phyloP scores from a whole-genome alignment of 2,888 invertebrate genomes.

The Heterodera filipjevi region DNA sequence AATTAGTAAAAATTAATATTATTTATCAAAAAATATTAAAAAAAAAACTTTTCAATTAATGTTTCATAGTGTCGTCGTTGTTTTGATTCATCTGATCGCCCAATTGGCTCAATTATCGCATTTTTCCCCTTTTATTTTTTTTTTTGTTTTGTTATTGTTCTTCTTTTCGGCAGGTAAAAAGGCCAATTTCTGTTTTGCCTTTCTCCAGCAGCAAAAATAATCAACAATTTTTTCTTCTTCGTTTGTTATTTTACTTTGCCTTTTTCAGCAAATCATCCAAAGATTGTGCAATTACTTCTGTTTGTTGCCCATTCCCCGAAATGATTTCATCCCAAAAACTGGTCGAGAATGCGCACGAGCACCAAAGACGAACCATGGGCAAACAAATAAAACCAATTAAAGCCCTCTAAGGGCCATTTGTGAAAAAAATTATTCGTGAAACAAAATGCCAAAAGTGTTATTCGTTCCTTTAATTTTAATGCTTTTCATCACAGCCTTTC shows the following conservation, averaged over 20 bases:
- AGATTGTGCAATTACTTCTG: neutral
- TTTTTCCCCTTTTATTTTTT: too few relatives aligned
- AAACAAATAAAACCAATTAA: neutral
- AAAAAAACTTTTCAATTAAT: too few relatives aligned
- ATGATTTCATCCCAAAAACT: conserved; percentile 16
- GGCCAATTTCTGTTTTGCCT: conserved; percentile 1
- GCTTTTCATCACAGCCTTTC: neutral
- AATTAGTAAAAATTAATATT: too few relatives aligned
- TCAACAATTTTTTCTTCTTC: neutral
- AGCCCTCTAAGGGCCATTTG: neutral
- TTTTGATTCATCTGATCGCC: too few relatives aligned
- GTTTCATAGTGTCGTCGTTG: too few relatives aligned
- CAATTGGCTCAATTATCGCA: too few relatives aligned
- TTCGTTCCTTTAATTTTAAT: neutral
- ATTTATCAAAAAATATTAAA: too few relatives aligned
- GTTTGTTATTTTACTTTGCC: neutral
- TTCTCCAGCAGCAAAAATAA: neutral
- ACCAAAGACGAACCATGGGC: neutral
- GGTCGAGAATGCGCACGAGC: neutral
- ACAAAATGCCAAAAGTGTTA: neutral
- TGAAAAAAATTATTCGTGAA: neutral
- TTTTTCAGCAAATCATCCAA: neutral
- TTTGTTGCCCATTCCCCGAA: neutral
- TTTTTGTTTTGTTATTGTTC: too few relatives aligned
- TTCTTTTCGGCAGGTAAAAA: neutral